A percentile compares a stretch with the other conserved stretches of the same genome.
Evolutionary conservation across 2,888 invertebrate genomes (phyloP).

Genomic region (Spisula subtruncata): DNA sequence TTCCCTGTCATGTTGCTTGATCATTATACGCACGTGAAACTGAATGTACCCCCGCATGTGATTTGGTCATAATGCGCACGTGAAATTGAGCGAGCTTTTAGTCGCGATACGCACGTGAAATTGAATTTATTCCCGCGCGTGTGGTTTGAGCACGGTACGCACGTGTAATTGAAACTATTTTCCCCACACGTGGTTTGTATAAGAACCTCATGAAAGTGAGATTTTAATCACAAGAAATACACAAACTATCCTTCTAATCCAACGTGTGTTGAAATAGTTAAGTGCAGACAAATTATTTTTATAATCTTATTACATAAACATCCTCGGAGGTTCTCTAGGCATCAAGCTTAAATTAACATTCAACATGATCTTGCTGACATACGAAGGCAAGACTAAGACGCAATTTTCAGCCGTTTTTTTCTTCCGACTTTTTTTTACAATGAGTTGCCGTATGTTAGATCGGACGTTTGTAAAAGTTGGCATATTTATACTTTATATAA

Average conservation of each 20-base stretch:
- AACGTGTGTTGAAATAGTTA: slow-evolving; percentile 61
- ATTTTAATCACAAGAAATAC: slow-evolving; percentile 57
- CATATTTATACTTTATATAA: too few relatives aligned
- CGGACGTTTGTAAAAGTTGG: background rate
- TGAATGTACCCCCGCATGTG: too few relatives aligned
- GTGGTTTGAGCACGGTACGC: too few relatives aligned
- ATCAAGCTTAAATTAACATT: slow-evolving; percentile 42
- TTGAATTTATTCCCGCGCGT: background rate
- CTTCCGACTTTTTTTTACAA: background rate
- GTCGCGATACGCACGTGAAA: background rate
- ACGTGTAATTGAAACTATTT: background rate
- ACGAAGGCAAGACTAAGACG: slow-evolving; percentile 24
- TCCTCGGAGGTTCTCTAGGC: slow-evolving; percentile 37
- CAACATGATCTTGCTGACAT: slow-evolving; percentile 42
- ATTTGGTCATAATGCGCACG: too few relatives aligned
- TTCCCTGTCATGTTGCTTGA: too few relatives aligned
- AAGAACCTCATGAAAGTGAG: slow-evolving; percentile 26
- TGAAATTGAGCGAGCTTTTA: too few relatives aligned
- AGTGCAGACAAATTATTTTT: slow-evolving; percentile 67
- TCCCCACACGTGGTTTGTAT: slow-evolving; percentile 14
- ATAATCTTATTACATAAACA: slow-evolving; percentile 71
- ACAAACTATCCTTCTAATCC: slow-evolving; percentile 53
- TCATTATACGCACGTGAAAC: too few relatives aligned
- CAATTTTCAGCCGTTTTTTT: background rate
- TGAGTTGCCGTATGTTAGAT: background rate